Evolutionary conservation across 2,797 vertebrate species (phyloP).

Genomic region (Petrocephalus schoutedeni): DNA sequence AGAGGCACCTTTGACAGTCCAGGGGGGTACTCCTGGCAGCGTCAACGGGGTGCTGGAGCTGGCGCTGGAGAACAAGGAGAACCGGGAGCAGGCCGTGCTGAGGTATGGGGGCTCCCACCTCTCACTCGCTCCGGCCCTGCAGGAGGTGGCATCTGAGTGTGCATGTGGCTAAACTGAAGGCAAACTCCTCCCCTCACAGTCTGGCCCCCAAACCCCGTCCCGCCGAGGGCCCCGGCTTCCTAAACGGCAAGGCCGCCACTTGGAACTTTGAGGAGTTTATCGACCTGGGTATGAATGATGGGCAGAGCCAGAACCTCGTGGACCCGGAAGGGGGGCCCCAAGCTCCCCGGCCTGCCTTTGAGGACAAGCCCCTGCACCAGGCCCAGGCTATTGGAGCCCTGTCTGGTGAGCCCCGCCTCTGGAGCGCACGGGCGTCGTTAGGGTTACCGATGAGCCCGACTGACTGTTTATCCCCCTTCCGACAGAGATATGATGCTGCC

Average conservation of each 20-base stretch:
- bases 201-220: slow-evolving; percentile 53
- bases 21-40: neutral
- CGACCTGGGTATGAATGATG: slow-evolving; percentile 62
- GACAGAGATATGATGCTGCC: slow-evolving; percentile 59
- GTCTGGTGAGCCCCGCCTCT: slow-evolving; percentile 62
- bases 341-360: slow-evolving; percentile 65
- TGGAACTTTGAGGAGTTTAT: slow-evolving; percentile 76
- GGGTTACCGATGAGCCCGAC: neutral
- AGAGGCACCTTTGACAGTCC: slow-evolving; percentile 30
- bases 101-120: neutral
- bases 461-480: neutral
- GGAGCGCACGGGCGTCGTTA: neutral
- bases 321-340: slow-evolving; percentile 46
- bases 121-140: neutral
- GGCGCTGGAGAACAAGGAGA: slow-evolving; percentile 38
- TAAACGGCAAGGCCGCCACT: slow-evolving; percentile 68
- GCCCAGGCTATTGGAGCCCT: slow-evolving; percentile 73
- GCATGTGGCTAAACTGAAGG: neutral
- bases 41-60: slow-evolving; percentile 41
- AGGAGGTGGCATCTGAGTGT: neutral
- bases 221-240: slow-evolving; percentile 55
- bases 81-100: slow-evolving; percentile 26
- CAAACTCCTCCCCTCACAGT: slow-evolving; percentile 42
- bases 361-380: slow-evolving; percentile 71
- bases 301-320: slow-evolving; percentile 13